Evolutionary conservation across 2,113 vertebrate genomes (phyloP).

Genomic region (Sebastes fasciatus): DNA sequence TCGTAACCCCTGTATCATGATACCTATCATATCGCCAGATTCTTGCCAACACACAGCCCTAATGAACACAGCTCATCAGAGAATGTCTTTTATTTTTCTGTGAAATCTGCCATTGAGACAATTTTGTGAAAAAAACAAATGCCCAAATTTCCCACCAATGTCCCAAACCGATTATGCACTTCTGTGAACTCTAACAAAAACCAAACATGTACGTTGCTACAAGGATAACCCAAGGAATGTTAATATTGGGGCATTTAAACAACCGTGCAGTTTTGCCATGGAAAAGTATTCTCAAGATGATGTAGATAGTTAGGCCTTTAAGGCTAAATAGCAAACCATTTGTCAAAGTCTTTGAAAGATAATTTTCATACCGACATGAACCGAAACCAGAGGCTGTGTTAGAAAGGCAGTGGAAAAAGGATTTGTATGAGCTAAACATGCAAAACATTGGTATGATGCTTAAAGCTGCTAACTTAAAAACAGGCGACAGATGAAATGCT

Average conservation of each 20-base stretch:
- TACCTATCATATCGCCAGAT: no score
- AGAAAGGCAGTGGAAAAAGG: background rate
- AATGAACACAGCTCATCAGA: no score
- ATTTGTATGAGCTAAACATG: background rate
- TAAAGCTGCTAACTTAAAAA: background rate
- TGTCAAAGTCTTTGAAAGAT: conserved; percentile 15
- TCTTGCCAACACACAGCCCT: no score
- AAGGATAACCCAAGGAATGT: background rate
- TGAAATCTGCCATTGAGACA: background rate
- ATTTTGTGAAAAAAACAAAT: background rate
- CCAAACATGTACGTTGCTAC: background rate
- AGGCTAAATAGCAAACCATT: conserved; percentile 14
- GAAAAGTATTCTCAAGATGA: background rate
- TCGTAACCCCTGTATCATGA: no score
- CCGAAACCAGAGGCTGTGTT: background rate
- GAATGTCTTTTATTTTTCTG: background rate
- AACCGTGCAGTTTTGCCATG: background rate
- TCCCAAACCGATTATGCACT: background rate
- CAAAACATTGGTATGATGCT: background rate
- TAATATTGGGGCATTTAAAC: background rate
- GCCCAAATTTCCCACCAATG: background rate
- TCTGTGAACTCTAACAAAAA: background rate
- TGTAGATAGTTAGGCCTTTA: background rate
- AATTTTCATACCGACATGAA: conserved; percentile 37
- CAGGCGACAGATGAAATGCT: background rate